phyloP scores from a whole-genome alignment of 2,797 vertebrate species.

The Hylomyscus alleni region DNA sequence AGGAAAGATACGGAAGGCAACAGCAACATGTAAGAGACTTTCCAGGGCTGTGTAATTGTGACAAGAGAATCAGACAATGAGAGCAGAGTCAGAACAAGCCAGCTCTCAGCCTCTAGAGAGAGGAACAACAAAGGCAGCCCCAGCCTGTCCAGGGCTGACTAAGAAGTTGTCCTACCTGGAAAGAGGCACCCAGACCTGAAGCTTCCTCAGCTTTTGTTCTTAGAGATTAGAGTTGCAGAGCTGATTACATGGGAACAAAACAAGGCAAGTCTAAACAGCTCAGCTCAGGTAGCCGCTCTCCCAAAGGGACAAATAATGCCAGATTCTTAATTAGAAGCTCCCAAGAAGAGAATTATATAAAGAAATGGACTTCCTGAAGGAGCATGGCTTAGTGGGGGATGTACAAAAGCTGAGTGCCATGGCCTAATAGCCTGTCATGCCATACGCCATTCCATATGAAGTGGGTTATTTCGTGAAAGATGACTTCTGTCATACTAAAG shows the following conservation, averaged over 20 bases:
- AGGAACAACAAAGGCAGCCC: neutral
- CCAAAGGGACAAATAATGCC: neutral
- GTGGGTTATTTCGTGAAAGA: neutral
- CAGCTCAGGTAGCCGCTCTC: neutral
- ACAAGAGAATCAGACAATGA: neutral
- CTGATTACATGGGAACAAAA: neutral
- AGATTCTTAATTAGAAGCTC: constrained; percentile 37
- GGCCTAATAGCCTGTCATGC: neutral
- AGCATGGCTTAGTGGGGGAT: neutral
- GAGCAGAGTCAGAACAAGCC: neutral
- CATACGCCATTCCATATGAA: neutral
- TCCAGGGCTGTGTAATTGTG: neutral
- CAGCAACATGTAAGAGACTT: neutral
- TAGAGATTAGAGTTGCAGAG: neutral
- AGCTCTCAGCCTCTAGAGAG: neutral
- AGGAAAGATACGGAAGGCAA: neutral
- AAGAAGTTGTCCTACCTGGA: neutral
- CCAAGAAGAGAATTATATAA: constrained; percentile 2
- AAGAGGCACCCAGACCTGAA: neutral
- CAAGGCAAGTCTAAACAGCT: constrained; percentile 21
- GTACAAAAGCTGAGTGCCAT: constrained; percentile 4
- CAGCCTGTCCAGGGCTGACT: neutral
- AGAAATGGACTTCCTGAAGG: neutral
- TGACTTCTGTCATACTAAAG: constrained; percentile 24
- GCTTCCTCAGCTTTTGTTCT: neutral